phyloP scores from a whole-genome alignment of 2,888 invertebrate species.

The Orchesellides sinensis region DNA sequence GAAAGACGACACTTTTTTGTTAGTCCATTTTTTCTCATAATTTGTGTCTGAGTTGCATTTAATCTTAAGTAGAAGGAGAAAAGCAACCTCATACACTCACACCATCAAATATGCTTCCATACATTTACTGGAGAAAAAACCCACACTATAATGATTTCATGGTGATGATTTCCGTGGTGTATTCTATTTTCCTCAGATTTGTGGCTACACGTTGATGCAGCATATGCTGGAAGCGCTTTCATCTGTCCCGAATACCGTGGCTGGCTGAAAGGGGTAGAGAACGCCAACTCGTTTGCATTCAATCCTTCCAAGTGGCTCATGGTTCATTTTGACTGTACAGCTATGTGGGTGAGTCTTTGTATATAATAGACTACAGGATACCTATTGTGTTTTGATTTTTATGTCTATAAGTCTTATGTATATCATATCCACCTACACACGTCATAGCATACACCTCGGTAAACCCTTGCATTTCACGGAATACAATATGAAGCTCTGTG shows the following conservation, averaged over 20 bases:
- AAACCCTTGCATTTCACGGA: background rate
- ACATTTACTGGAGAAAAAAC: too few relatives aligned
- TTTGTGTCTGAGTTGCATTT: constrained; percentile 32
- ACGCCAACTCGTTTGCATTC: constrained; percentile 96
- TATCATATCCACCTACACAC: background rate
- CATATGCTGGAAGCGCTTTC: constrained; percentile 97
- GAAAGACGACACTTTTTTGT: too few relatives aligned
- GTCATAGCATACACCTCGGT: background rate
- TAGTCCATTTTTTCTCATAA: too few relatives aligned
- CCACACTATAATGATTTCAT: constrained; percentile 40
- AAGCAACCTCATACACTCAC: background rate
- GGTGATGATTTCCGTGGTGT: constrained; percentile 6
- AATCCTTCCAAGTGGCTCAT: constrained; percentile 99
- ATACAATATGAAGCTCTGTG: background rate
- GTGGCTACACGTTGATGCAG: constrained; percentile 98
- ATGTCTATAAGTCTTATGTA: background rate
- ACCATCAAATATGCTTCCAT: too few relatives aligned
- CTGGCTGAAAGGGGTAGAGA: constrained; percentile 93
- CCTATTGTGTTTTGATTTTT: background rate
- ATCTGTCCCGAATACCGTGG: constrained; percentile 96
- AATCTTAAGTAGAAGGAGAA: constrained; percentile 22
- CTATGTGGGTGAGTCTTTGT: constrained; percentile 89
- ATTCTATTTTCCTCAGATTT: constrained; percentile 79
- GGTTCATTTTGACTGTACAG: constrained; percentile 99
- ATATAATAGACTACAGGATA: background rate